phyloP scores from a whole-genome alignment of 2,797 vertebrate genomes.

The Rallus crepitans region DNA sequence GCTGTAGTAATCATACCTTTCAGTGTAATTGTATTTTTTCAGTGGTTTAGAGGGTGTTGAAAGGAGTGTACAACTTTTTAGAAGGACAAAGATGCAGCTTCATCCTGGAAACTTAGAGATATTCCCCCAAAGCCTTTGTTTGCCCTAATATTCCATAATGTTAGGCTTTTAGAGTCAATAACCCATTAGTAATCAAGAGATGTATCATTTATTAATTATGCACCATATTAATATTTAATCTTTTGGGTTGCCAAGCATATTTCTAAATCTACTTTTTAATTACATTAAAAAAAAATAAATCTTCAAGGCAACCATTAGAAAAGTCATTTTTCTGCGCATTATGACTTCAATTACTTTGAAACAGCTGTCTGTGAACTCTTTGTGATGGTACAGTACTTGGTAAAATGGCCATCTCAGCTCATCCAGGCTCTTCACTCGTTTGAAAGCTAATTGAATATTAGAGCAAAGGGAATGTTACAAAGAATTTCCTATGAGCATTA shows the following conservation, averaged over 20 bases:
- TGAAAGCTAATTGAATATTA: conserved; percentile 69
- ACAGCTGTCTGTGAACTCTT: conserved; percentile 74
- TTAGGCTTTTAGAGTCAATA: conserved; percentile 85
- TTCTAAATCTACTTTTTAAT: conserved; percentile 86
- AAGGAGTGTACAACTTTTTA: conserved; percentile 6
- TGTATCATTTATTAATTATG: conserved; percentile 88
- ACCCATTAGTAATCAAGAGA: conserved; percentile 86
- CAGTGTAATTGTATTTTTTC: background rate
- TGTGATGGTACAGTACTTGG: conserved; percentile 68
- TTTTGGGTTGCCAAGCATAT: conserved; percentile 79
- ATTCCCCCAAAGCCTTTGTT: conserved; percentile 81
- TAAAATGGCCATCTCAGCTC: conserved; percentile 71
- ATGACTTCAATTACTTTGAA: conserved; percentile 78
- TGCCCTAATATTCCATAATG: conserved; percentile 82
- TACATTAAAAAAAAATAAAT: conserved; percentile 84
- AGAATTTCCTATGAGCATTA: conserved; percentile 56
- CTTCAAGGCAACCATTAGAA: conserved; percentile 84
- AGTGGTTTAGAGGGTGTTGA: background rate
- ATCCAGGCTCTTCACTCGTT: conserved; percentile 15
- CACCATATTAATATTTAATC: conserved; percentile 85
- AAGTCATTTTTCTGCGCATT: conserved; percentile 80
- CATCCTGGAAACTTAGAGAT: conserved; percentile 69
- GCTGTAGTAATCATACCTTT: background rate
- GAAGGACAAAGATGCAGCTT: conserved; percentile 35
- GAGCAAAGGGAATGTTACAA: conserved; percentile 26